Conservation (phyloP, 2,888 invertebrate species). For the Drosophila antonietae region DNA sequence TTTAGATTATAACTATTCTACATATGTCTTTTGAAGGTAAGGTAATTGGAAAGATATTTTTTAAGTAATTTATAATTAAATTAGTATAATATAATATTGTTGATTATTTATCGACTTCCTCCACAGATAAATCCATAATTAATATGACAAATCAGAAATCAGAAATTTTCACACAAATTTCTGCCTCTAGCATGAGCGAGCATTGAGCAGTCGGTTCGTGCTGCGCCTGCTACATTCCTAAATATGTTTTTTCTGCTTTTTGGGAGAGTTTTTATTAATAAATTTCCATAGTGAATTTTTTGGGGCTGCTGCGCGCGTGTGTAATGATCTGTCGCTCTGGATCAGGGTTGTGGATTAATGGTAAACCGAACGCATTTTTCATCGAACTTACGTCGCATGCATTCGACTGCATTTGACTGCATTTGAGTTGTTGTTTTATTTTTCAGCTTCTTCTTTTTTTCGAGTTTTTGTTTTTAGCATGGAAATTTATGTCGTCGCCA, state of each 20-base stretch:
- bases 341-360: constrained; percentile 81
- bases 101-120: neutral
- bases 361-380: constrained; percentile 81
- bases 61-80: no score
- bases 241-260: constrained; percentile 15
- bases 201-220: neutral
- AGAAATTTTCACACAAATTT: neutral
- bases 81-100: no score
- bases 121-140: neutral
- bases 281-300: constrained; percentile 58
- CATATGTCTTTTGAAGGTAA: no score
- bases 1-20: no score
- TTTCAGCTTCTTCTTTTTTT: constrained; percentile 17
- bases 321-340: constrained; percentile 81
- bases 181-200: neutral
- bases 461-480: neutral
- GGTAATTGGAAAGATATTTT: no score
- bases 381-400: constrained; percentile 58
- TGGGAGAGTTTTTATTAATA: constrained; percentile 73
- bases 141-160: neutral
- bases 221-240: no score
- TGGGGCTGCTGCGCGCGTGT: constrained; percentile 67
- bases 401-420: constrained; percentile 44
- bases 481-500: constrained; percentile 55
- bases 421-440: constrained; percentile 25